Evolutionary conservation across 2,888 invertebrate species (phyloP).

Genomic region (Lathronympha strigana): DNA sequence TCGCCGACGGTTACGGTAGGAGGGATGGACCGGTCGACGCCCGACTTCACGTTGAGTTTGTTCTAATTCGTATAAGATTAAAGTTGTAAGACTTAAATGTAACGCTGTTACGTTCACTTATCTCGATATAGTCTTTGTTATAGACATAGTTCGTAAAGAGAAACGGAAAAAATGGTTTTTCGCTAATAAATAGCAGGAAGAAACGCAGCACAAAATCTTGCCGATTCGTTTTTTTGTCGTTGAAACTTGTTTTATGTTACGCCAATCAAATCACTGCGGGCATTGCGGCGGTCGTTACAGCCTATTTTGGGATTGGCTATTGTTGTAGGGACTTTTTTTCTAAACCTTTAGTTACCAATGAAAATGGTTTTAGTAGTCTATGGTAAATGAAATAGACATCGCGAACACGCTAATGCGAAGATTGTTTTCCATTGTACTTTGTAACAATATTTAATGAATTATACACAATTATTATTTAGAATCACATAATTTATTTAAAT

Average conservation of each 20-base stretch:
- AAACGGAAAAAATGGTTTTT: constrained; percentile 48
- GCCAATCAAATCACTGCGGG: neutral
- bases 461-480: neutral
- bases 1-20: constrained; percentile 72
- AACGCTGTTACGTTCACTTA: constrained; percentile 42
- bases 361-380: constrained; percentile 18
- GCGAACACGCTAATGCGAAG: constrained; percentile 3
- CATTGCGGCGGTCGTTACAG: constrained; percentile 13
- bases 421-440: neutral
- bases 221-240: constrained; percentile 54
- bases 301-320: constrained; percentile 40
- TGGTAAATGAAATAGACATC: constrained; percentile 18
- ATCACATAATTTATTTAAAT: neutral
- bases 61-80: constrained; percentile 62
- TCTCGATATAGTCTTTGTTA: constrained; percentile 47
- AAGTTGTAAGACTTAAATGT: constrained; percentile 47
- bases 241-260: constrained; percentile 48
- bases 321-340: constrained; percentile 8
- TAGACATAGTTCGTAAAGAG: constrained; percentile 47
- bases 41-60: constrained; percentile 74
- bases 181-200: constrained; percentile 58
- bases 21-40: constrained; percentile 83
- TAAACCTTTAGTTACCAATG: constrained; percentile 16
- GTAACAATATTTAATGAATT: neutral
- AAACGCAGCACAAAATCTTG: constrained; percentile 53